Conservation (phyloP, 2,888 invertebrate genomes). For the Leptinotarsa haldemani region DNA sequence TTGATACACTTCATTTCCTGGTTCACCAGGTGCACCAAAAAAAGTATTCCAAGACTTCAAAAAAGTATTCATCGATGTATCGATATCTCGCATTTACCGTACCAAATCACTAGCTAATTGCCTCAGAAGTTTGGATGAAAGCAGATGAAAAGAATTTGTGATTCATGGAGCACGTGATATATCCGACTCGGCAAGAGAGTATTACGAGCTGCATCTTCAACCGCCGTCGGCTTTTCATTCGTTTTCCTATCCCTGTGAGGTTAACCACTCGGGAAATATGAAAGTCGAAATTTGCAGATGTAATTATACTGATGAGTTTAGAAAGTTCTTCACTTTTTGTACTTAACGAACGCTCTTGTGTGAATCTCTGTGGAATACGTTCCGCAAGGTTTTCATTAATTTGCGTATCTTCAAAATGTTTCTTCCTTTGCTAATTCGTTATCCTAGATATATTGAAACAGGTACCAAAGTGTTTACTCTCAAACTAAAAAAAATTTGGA, state of each 20-base stretch:
- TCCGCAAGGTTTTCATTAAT: not conserved
- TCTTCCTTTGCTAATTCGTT: no score
- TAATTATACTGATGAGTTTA: slow-evolving; percentile 23
- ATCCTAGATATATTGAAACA: no score
- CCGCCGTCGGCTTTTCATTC: slow-evolving; percentile 25
- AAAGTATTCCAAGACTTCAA: no score
- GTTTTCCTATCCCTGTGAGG: slow-evolving; percentile 29
- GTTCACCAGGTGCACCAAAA: no score
- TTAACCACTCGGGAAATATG: slow-evolving; percentile 37
- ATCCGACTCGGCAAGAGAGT: slow-evolving; percentile 10
- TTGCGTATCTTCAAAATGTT: no score
- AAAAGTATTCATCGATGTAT: not conserved
- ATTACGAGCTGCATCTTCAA: slow-evolving; percentile 41
- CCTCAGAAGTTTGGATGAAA: not conserved
- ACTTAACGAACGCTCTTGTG: not conserved
- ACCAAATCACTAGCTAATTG: not conserved
- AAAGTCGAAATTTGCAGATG: slow-evolving; percentile 7
- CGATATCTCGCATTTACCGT: not conserved
- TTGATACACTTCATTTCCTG: no score
- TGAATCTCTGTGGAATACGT: not conserved
- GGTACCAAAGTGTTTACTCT: no score
- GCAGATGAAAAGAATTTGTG: slow-evolving; percentile 18
- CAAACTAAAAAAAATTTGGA: no score
- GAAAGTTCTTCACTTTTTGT: slow-evolving; percentile 2
- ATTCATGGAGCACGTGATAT: slow-evolving; percentile 15